Conservation (phyloP, 1,140 invertebrate genomes). For the Laodelphax striatellus region DNA sequence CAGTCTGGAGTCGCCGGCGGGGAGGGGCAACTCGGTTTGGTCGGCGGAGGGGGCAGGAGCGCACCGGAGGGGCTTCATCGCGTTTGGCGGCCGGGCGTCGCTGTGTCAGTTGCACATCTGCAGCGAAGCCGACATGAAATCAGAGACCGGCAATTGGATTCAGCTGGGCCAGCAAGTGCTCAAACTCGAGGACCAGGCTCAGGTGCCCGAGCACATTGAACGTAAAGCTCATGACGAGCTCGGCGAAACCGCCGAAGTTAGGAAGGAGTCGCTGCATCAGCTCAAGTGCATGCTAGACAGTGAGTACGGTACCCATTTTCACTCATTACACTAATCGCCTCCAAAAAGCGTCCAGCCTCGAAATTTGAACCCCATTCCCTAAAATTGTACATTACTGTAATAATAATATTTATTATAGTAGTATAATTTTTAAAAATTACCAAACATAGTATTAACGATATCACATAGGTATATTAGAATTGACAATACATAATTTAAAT, state of each 20-base stretch:
- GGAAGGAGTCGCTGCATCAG: conserved; percentile 43
- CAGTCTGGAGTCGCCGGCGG: background rate
- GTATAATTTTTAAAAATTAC: too few species aligned
- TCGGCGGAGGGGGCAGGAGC: background rate
- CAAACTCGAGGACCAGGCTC: conserved; percentile 48
- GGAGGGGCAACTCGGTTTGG: conserved; percentile 8
- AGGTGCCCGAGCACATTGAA: conserved; percentile 40
- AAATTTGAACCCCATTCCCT: too few species aligned
- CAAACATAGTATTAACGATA: too few species aligned
- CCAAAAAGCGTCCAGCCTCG: too few species aligned
- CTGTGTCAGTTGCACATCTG: too few species aligned
- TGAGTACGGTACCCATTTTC: conserved; percentile 29
- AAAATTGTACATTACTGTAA: too few species aligned
- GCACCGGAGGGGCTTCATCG: background rate
- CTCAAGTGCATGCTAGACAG: conserved; percentile 52
- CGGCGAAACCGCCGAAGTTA: conserved; percentile 51
- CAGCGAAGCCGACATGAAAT: too few species aligned
- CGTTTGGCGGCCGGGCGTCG: too few species aligned
- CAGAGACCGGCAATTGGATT: conserved; percentile 35
- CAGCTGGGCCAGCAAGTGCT: conserved; percentile 52
- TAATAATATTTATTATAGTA: too few species aligned
- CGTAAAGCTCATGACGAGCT: conserved; percentile 60
- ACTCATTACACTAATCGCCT: too few species aligned
- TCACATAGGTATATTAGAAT: too few species aligned
- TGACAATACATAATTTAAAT: too few species aligned